Base-by-base conservation (phyloP, 2,888 invertebrate genomes). In the Rotaria magnacalcarata region DNA sequence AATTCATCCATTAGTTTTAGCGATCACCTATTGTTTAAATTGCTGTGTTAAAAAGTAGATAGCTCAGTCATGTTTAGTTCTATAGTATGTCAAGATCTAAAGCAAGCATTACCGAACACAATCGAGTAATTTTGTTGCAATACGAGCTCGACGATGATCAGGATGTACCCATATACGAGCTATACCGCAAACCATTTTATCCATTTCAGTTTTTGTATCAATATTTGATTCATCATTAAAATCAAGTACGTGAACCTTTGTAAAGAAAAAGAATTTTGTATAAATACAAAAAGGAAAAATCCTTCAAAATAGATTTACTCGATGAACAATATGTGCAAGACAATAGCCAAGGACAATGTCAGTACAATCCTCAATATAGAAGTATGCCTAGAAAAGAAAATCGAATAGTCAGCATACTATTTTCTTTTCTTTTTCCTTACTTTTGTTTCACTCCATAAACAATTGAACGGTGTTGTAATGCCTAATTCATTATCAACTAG, bases 71-170 rank as follows among this genome's bases (percentile, higher is more conserved):
- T 52, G 8, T 8, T 52, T 16, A 11, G 14, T 16, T 16, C 14
- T 52, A 11, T 52, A 3, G 14, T 52, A 52, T 52, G 52, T 52
- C 1, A 74, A 19, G 41, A 14, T 74, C 7, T 58, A 67, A 43
- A 80, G 16, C 21, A 11, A 43, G 24, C 41, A 16, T 80, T 80
- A 80, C 80, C 80, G 43, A 80, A 47, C 6, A 80, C 80, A 80
- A 80, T 80, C 47, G 14, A 80, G 80, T 47, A 80, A n/a, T 80
- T 80, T 80, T n/a, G 80, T 80, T n/a, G 80, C 80, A 80, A 80
- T 14, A 47, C 80, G 80, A 80, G 47, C n/a, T 24, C 80, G 80
- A n/a, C 80, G 80, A 80, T 80, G 80, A 47, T 80, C 80, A 24
- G 43, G 43, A 80, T 80, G 80, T 80, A 80, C 80, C 80, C 80